These are phyloP conservation scores for Cylloceria caligata DNA, from an alignment of 2,888 invertebrate species.

Conservation along the genomic window DNA sequence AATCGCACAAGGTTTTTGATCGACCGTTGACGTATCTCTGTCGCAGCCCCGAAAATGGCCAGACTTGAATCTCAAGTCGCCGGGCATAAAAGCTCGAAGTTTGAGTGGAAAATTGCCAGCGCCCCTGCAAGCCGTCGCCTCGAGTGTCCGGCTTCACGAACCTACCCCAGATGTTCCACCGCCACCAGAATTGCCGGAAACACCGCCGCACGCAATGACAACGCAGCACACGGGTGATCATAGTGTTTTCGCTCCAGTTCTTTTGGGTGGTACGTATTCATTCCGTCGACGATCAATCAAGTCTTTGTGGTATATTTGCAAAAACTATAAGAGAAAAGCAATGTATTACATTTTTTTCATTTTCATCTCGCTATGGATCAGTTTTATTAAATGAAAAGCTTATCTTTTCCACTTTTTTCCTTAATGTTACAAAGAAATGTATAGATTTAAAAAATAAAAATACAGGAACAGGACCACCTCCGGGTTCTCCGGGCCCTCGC, in stretches of 20 bases:
- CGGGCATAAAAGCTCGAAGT: slow-evolving; percentile 92
- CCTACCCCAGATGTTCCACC: slow-evolving; percentile 78
- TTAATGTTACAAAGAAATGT: not conserved
- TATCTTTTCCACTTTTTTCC: no score
- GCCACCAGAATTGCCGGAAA: slow-evolving; percentile 82
- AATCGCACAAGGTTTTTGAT: not conserved
- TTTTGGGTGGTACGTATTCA: slow-evolving; percentile 77
- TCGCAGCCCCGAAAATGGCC: slow-evolving; percentile 93
- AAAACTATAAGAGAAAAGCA: no score
- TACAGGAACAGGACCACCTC: slow-evolving; percentile 77
- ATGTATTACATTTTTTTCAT: no score
- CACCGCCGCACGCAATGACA: slow-evolving; percentile 79
- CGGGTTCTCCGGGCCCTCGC: slow-evolving; percentile 80
- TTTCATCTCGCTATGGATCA: no score
- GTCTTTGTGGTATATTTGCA: no score
- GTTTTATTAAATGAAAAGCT: no score
- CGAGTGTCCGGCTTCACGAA: slow-evolving; percentile 81
- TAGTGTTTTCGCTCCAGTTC: slow-evolving; percentile 85
- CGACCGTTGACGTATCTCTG: slow-evolving; percentile 18
- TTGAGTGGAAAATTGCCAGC: slow-evolving; percentile 85
- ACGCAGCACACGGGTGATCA: slow-evolving; percentile 84
- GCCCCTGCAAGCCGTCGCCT: slow-evolving; percentile 85
- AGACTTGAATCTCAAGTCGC: slow-evolving; percentile 93
- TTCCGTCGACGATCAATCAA: no score
- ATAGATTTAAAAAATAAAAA: slow-evolving; percentile 2